Conservation (phyloP, 2,888 invertebrate species). For the Mechanitis mazaeus region DNA sequence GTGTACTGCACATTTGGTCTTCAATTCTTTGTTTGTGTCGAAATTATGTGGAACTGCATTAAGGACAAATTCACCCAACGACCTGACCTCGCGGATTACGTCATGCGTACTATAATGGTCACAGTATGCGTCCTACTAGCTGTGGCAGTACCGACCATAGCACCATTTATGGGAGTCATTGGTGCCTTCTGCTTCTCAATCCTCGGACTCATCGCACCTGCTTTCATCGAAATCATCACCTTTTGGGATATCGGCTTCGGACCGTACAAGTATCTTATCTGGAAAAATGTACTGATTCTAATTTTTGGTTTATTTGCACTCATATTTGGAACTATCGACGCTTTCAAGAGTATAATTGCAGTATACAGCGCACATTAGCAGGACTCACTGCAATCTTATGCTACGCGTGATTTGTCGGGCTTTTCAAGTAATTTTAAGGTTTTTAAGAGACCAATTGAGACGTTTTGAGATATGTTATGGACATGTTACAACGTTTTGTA, state of each 20-base stretch:
- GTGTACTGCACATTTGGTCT: conserved; percentile 97
- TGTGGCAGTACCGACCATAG: conserved; percentile 90
- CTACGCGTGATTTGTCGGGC: conserved; percentile 14
- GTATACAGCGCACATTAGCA: conserved; percentile 10
- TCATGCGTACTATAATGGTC: conserved; percentile 81
- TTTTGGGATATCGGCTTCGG: conserved; percentile 92
- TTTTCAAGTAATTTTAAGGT: conserved; percentile 17
- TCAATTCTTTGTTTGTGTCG: conserved; percentile 97
- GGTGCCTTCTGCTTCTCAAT: conserved; percentile 96
- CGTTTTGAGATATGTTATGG: conserved; percentile 9
- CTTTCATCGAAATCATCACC: conserved; percentile 88
- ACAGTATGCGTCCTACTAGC: conserved; percentile 85
- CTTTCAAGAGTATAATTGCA: conserved; percentile 43
- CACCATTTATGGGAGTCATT: conserved; percentile 92
- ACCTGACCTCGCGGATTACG: conserved; percentile 84
- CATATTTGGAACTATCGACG: conserved; percentile 81
- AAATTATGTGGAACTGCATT: conserved; percentile 91
- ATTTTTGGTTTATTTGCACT: conserved; percentile 88
- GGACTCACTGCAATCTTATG: conserved; percentile 3
- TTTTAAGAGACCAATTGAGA: conserved; percentile 10
- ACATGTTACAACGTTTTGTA: conserved; percentile 15
- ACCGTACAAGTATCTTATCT: conserved; percentile 81
- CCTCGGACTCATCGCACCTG: conserved; percentile 92
- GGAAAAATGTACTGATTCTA: conserved; percentile 86
- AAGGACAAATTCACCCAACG: conserved; percentile 83